Evolutionary conservation across 53 echinoderm and acorn worm genomes (phyloP), one percentile per base, ranked within the genome.

Genomic region (Arbacia lixula): DNA sequence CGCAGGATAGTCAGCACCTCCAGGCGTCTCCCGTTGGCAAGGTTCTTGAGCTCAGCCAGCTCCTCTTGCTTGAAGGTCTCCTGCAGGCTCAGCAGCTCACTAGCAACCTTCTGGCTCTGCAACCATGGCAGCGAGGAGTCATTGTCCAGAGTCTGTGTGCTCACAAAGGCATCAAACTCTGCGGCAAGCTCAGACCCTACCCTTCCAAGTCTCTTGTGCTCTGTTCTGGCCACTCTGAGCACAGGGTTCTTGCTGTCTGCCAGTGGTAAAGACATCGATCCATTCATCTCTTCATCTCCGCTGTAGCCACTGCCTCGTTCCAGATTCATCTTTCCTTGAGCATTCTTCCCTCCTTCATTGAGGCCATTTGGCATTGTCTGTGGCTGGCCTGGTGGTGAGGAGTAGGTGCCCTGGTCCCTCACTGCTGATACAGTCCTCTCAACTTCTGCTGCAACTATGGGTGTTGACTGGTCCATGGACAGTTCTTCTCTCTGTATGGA

Each of bases 121-220:
- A 22, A 6, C 82, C 82, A 81, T 2, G 82, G 82, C 41, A 81
- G 34, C 46, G 46, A 46, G 29, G 78, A 56, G n/a, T 81, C 82
- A 49, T 63, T 81, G 17, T 81, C 64, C 12, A 63, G 46, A 3
- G 82, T 81, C 64, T 81, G 82, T 26, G 63, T 32, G 43, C 50
- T 61, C 60, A 94, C 87, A 76, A 87, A 95, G 19, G 89, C 91
- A 40, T 91, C 91, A 75, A 91, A 89, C 83, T 95, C 88, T 19
- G 75, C 67, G 4, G 85, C 85, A 16, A 95, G 75, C 46, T 91
- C 95, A 0, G 95, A 91, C 12, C 95, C 94, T n/a, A 91, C 85
- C 29, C 91, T 83, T 22, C 82, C 82, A 27, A 81, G 82, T 63
- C 82, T 28, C 50, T 81, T 81, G 41, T 81, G 82, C 27, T 81